Percentiles rank a stretch among this genome's conserved stretches.
Evolutionary conservation across 2,797 vertebrate genomes (phyloP).

Genomic region (Crypturellus tataupa): DNA sequence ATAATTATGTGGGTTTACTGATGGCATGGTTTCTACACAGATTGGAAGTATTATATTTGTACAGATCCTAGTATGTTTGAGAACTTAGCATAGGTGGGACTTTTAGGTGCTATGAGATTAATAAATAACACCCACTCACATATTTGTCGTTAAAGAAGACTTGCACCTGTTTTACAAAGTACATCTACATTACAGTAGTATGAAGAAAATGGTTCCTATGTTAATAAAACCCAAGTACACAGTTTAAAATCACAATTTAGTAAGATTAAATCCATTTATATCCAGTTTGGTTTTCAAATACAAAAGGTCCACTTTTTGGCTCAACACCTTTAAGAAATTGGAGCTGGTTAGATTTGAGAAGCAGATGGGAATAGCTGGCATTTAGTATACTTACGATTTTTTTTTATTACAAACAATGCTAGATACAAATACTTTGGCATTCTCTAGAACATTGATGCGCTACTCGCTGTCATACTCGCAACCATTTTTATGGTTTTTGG

Average conservation of each 20-base stretch:
- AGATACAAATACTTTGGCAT: not conserved
- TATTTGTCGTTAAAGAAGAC: not conserved
- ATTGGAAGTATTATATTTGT: constrained; percentile 48
- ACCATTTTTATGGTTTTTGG: not conserved
- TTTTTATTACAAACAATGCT: constrained; percentile 61
- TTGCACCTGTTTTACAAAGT: not conserved
- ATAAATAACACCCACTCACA: constrained; percentile 14
- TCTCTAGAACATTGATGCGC: not conserved
- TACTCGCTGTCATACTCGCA: constrained; percentile 3
- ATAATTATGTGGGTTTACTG: constrained; percentile 46
- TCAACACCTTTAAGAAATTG: constrained; percentile 54
- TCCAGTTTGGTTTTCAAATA: constrained; percentile 26
- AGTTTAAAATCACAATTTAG: not conserved
- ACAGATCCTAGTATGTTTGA: constrained; percentile 20
- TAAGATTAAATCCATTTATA: not conserved
- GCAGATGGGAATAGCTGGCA: constrained; percentile 66
- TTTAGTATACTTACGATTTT: constrained; percentile 19
- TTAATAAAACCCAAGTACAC: not conserved
- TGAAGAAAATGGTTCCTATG: not conserved
- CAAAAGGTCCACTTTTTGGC: constrained; percentile 51
- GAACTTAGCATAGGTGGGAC: constrained; percentile 1
- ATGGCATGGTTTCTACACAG: constrained; percentile 56
- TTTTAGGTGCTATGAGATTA: constrained; percentile 19
- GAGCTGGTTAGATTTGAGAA: constrained; percentile 31
- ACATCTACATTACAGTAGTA: not conserved